Evolutionary conservation across 2,888 invertebrate species (phyloP), one percentile per base, ranked within the genome.

Genomic region (Emmelina monodactyla): DNA sequence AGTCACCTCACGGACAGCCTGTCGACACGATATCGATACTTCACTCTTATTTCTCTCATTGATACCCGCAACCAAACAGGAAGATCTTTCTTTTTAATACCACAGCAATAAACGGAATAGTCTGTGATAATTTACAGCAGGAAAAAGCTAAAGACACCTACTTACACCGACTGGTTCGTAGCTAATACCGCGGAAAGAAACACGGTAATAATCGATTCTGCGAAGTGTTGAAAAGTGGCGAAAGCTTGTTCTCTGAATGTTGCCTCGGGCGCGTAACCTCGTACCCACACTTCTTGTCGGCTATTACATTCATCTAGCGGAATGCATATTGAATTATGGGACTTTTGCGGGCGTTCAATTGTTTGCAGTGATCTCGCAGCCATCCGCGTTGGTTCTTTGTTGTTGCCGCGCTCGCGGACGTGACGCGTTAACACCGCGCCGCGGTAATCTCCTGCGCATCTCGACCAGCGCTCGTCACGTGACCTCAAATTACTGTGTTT

Each of bases 241-340:
- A 78, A 75, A 75, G 73, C 66, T 50, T 11, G 70, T 72, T 73
- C 72, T 70, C 71, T 69, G 44, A 54, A 60, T 50, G 42, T 43
- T 39, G 43, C 69, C 66, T 54, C 67, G 64, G 70, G 70, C 67
- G 46, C 49, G 50, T 57, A 63, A 59, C 63, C 25, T 11, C 61
- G 62, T 66, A 67, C 65, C 57, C 58, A 58, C 61, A 60, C 53
- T 62, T 66, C 63, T 66, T 62, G 48, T 38, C 57, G 50, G 59
- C 64, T 58, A 71, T 68, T 68, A 68, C 63, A 62, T 62, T 64
- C 65, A 63, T 75, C 72, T 76, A 75, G 75, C 72, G 65, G 65
- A 67, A 79, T 76, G 79, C 78, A 79, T 78, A 79, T 79, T 76
- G 71, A 78, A 78, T 79, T 78, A 79, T 78, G 76, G 60, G 72